Evolutionary conservation across 2,888 invertebrate genomes (phyloP).

Genomic region (Heliconius ismenius): DNA sequence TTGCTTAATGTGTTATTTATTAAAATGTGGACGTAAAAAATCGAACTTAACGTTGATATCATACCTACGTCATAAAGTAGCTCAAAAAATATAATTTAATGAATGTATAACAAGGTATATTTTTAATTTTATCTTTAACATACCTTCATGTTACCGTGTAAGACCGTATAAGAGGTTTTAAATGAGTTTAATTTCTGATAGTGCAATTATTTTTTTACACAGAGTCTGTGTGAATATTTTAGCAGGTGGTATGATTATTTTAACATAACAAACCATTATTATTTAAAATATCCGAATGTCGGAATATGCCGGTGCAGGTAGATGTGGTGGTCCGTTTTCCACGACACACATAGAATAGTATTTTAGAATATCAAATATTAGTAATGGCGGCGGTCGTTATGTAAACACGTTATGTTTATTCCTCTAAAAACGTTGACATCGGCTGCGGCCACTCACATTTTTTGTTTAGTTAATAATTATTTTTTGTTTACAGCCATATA

Average conservation of each 20-base stretch:
- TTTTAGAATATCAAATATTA: constrained; percentile 81
- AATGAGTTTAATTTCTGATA: constrained; percentile 52
- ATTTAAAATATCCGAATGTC: constrained; percentile 72
- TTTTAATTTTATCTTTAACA: constrained; percentile 52
- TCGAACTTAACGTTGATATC: constrained; percentile 64
- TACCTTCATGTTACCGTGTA: constrained; percentile 48
- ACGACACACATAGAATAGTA: constrained; percentile 80
- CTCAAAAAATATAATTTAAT: constrained; percentile 61
- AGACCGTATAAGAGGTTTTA: constrained; percentile 57
- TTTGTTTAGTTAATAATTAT: constrained; percentile 78
- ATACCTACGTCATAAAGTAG: constrained; percentile 59
- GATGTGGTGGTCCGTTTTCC: constrained; percentile 56
- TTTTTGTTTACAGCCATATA: constrained; percentile 74
- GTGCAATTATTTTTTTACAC: constrained; percentile 41
- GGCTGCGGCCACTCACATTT: constrained; percentile 73
- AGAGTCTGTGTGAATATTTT: not conserved
- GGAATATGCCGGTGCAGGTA: constrained; percentile 50
- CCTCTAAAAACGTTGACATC: constrained; percentile 77
- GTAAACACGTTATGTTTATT: constrained; percentile 80
- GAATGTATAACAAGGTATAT: constrained; percentile 61
- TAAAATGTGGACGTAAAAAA: constrained; percentile 76
- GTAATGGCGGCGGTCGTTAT: constrained; percentile 77
- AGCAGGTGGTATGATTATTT: not conserved
- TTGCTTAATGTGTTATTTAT: constrained; percentile 79
- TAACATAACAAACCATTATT: not conserved